Evolutionary conservation across 2,797 vertebrate species (phyloP), one percentile per base, ranked within the genome.

Genomic region (Thalassophryne amazonica): DNA sequence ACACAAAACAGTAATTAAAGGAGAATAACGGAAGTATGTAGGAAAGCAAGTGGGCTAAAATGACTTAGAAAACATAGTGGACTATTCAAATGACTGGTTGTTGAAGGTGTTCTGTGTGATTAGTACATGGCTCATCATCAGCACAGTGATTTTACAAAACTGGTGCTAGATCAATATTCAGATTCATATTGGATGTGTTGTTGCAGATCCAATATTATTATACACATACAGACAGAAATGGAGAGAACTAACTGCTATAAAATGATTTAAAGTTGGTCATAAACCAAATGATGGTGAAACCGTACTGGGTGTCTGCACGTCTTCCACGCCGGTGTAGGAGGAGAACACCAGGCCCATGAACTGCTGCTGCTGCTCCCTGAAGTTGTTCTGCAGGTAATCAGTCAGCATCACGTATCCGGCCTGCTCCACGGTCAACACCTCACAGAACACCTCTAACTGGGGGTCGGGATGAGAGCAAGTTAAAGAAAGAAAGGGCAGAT

Each of bases 391-490:
- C 64, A 98, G 86, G 64, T 99, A 99, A 79, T 99, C 97, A 58
- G 95, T 98, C 72, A 99, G 85, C 93, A 99, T 96, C 70, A 96
- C 96, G 17, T 97, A 98, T 1, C 96, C 95, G 11, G 94, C 93
- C 66, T 98, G 95, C 63, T 99, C 93, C 95, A 98, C 92, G 39
- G 97, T 99, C 86, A 98, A 94, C 76, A 99, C 94, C 66, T 99
- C 97, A 62, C 97, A 98, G 51, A 96, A 97, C 41, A 92, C 89
- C 80, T 95, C 93, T 43, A 97, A 80, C 78, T 96, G 57, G 13
- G 23, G 0, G 16, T 27, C 35, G 1, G 18, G 9, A 14, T n/a
- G 9, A 35, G 1, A 24, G 2, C n/a, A 5, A 19, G 8, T 6
- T 8, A 24, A 29, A 20, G 4, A 19, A 24, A 21, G 4, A 19